phyloP scores from a whole-genome alignment of 2,797 vertebrate species.

The Clarias laeviceps region DNA sequence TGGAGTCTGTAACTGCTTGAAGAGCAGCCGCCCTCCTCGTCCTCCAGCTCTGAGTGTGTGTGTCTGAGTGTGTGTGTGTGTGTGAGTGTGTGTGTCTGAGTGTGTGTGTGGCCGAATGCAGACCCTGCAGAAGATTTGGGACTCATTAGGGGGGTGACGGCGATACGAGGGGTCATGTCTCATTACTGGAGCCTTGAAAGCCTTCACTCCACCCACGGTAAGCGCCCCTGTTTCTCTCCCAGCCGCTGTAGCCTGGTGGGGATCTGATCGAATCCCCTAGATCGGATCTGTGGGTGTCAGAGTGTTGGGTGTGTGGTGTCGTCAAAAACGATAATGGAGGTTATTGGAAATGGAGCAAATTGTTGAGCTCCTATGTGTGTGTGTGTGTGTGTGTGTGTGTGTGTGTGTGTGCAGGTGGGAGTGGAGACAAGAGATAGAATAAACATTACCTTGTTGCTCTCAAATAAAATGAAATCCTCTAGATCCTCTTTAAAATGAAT shows the following conservation, averaged over 20 bases:
- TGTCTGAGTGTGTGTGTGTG: too few relatives aligned
- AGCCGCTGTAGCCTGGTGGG: slow-evolving; percentile 21
- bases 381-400: not conserved
- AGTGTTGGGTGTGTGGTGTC: not conserved
- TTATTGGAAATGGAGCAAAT: not conserved
- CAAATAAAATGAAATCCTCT: not conserved
- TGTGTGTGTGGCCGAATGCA: slow-evolving; percentile 63
- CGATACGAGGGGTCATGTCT: slow-evolving; percentile 75
- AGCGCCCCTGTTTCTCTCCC: slow-evolving; percentile 50
- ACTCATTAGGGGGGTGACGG: slow-evolving; percentile 60
- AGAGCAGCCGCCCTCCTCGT: slow-evolving; percentile 47
- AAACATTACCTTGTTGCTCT: slow-evolving; percentile 8
- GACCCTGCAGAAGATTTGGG: slow-evolving; percentile 73
- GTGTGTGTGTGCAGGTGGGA: not conserved
- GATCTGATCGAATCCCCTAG: not conserved
- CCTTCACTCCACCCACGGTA: slow-evolving; percentile 83
- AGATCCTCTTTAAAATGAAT: too few relatives aligned
- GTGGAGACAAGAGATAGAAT: not conserved
- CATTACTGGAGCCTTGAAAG: slow-evolving; percentile 86
- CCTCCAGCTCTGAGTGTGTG: slow-evolving; percentile 32
- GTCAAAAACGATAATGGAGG: not conserved
- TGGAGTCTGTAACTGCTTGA: slow-evolving; percentile 32
- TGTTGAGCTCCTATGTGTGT: not conserved
- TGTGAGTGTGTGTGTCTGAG: slow-evolving; percentile 11
- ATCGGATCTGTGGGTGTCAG: not conserved